A percentile compares a stretch with the other conserved stretches of the same genome.
These are phyloP conservation scores for Agriopis aurantiaria DNA, from an alignment of 2,888 invertebrate genomes.

Conservation along the genomic window DNA sequence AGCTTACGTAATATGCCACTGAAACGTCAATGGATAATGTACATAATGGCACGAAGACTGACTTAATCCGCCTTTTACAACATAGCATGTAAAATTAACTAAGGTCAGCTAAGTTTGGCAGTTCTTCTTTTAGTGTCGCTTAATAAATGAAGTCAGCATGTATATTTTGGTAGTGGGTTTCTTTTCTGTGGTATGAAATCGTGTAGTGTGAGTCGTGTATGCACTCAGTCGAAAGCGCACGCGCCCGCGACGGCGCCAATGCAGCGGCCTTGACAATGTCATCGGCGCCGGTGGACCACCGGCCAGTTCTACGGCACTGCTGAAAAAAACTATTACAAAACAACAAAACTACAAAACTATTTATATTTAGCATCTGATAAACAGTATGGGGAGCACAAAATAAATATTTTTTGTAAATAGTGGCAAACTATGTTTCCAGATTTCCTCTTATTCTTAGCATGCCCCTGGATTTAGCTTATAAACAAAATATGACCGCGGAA, in stretches of 20 bases:
- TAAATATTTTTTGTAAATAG: too few species aligned
- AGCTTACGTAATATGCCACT: constrained; percentile 10
- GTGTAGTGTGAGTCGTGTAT: constrained; percentile 56
- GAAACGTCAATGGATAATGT: not conserved
- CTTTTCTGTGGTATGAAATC: constrained; percentile 40
- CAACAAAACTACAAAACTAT: too few species aligned
- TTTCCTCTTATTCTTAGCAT: too few species aligned
- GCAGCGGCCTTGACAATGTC: constrained; percentile 81
- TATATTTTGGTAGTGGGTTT: not conserved
- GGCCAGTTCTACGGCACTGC: constrained; percentile 24
- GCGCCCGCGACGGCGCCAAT: constrained; percentile 58
- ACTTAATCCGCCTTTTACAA: constrained; percentile 6
- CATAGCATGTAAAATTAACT: not conserved
- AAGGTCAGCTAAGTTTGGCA: not conserved
- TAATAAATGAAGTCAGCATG: not conserved
- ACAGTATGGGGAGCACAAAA: not conserved
- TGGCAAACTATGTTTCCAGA: too few species aligned
- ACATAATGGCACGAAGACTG: not conserved
- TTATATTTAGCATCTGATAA: not conserved
- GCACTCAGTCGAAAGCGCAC: constrained; percentile 22
- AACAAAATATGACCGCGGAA: too few species aligned
- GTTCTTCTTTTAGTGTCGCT: not conserved
- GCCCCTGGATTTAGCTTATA: too few species aligned
- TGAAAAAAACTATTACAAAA: too few species aligned
- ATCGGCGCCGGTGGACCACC: constrained; percentile 54